Evolutionary conservation across 2,113 vertebrate species (phyloP).

Genomic region (Actinemys pallida): DNA sequence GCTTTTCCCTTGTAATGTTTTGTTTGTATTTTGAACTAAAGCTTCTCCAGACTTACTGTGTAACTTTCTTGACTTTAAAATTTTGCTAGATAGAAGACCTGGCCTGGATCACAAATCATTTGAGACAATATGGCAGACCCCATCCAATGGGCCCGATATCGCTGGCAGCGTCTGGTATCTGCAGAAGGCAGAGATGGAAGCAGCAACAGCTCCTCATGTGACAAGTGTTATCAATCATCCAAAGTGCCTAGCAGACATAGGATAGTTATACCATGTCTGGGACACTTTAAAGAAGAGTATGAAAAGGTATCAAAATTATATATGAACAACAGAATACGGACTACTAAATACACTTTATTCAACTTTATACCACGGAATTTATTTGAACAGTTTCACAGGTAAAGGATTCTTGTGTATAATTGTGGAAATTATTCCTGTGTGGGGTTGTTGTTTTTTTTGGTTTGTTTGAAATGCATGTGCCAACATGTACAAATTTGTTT

Average conservation of each 20-base stretch:
- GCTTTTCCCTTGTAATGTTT: neutral
- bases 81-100: neutral
- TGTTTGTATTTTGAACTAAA: neutral
- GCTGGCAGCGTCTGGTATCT: slow-evolving; percentile 77
- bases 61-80: slow-evolving; percentile 7
- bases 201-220: slow-evolving; percentile 33
- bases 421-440: neutral
- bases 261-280: slow-evolving; percentile 83
- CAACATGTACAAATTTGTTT: neutral
- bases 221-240: slow-evolving; percentile 29
- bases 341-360: slow-evolving; percentile 92
- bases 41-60: neutral
- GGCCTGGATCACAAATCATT: neutral
- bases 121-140: slow-evolving; percentile 75
- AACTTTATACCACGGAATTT: slow-evolving; percentile 96
- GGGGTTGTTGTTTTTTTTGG: neutral
- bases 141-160: slow-evolving; percentile 81
- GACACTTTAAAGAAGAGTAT: slow-evolving; percentile 84
- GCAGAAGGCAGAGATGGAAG: slow-evolving; percentile 52
- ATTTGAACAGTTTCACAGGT: slow-evolving; percentile 99
- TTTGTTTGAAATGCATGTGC: neutral
- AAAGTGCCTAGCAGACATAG: slow-evolving; percentile 80
- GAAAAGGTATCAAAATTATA: slow-evolving; percentile 83
- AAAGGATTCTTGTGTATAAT: neutral
- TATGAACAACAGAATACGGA: slow-evolving; percentile 90